These are phyloP conservation scores for Varecia variegata DNA, from an alignment of 2,797 vertebrate species.

Conservation along the genomic window DNA sequence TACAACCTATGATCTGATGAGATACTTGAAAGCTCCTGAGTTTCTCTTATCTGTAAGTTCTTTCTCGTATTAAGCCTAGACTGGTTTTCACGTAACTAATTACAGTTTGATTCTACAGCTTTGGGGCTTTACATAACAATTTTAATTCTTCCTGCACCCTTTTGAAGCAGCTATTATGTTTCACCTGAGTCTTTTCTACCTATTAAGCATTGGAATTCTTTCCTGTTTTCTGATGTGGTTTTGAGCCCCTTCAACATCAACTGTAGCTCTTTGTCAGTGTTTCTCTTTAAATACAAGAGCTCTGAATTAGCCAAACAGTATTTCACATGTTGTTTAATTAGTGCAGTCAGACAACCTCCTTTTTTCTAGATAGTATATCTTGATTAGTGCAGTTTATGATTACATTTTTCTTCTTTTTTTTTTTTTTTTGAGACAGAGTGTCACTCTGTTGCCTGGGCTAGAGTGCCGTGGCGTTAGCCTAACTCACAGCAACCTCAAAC, in stretches of 20 bases:
- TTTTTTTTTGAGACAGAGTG: no score
- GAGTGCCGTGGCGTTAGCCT: no score
- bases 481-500: no score
- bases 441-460: no score
- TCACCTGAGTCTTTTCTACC: background rate
- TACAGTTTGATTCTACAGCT: background rate
- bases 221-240: background rate
- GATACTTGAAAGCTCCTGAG: background rate
- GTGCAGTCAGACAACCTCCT: background rate
- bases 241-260: background rate
- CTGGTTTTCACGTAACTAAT: background rate
- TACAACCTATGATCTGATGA: background rate
- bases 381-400: background rate
- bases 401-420: no score
- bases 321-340: background rate
- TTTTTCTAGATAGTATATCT: background rate
- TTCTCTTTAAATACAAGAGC: background rate
- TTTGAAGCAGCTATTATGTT: background rate
- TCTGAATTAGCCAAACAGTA: background rate
- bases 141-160: background rate
- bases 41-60: background rate
- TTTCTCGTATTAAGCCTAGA: background rate
- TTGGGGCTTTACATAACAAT: background rate
- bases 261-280: background rate
- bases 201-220: background rate